Conservation (phyloP, 2,113 vertebrate genomes). For the Anser brachyrhynchus region DNA sequence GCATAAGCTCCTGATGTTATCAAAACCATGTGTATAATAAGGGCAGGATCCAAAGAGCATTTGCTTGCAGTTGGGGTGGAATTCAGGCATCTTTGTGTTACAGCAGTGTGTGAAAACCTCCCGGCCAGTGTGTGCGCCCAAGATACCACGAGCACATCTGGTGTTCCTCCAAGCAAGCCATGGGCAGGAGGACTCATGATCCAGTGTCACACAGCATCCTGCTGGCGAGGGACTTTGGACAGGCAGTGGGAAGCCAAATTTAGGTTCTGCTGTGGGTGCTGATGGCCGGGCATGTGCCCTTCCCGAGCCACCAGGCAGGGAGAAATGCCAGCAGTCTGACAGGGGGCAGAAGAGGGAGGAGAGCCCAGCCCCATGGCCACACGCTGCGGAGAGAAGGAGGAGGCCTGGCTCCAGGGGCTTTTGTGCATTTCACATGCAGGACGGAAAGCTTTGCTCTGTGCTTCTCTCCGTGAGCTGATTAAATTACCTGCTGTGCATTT, state of each 20-base stretch:
- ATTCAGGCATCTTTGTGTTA: background rate
- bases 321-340: background rate
- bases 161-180: background rate
- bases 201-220: background rate
- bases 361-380: fast-evolving
- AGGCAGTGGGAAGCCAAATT: fast-evolving
- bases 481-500: background rate
- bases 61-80: background rate
- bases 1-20: background rate
- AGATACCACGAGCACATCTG: background rate
- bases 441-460: background rate
- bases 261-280: fast-evolving
- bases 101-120: background rate
- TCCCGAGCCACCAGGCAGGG: fast-evolving
- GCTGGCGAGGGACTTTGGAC: background rate
- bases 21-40: background rate
- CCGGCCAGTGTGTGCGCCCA: fast-evolving
- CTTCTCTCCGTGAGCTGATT: background rate
- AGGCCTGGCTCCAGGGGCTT: background rate
- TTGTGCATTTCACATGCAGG: background rate
- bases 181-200: background rate
- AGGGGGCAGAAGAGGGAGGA: background rate
- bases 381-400: background rate
- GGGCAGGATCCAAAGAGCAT: background rate
- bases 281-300: fast-evolving